Percentiles rank a stretch among this genome's conserved stretches.
phyloP scores from a whole-genome alignment of 1,140 invertebrate species.

The Fopius arisanus region DNA sequence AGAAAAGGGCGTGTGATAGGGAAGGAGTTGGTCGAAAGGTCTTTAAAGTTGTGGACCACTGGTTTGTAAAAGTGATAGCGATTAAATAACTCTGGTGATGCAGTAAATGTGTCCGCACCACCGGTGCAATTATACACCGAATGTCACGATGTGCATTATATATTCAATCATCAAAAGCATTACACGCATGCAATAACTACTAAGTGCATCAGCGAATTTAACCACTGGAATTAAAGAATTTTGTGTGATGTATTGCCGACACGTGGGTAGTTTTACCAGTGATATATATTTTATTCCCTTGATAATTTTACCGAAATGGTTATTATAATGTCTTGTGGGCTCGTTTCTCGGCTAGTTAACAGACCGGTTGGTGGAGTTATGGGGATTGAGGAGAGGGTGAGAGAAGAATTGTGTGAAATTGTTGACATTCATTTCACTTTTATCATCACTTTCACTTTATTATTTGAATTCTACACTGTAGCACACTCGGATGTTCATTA shows the following conservation, averaged over 20 bases:
- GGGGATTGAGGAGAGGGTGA: neutral
- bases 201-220: neutral
- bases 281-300: neutral
- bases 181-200: neutral
- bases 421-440: constrained; percentile 16
- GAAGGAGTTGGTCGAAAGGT: constrained; percentile 10
- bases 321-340: constrained; percentile 13
- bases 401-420: constrained; percentile 10
- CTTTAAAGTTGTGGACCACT: neutral
- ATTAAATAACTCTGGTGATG: constrained; percentile 26
- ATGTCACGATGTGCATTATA: constrained; percentile 7
- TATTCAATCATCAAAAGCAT: neutral
- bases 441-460: constrained; percentile 13
- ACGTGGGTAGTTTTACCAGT: neutral
- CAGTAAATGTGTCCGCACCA: constrained; percentile 21
- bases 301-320: neutral
- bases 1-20: neutral
- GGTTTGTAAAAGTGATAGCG: constrained; percentile 26
- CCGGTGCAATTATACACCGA: constrained; percentile 22
- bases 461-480: neutral
- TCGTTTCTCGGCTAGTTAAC: constrained; percentile 12
- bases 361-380: constrained; percentile 6
- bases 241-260: neutral
- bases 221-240: neutral
- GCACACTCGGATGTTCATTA: neutral